These are phyloP conservation scores for Corvus moneduloides DNA, from an alignment of 2,113 vertebrate genomes.

Conservation along the genomic window DNA sequence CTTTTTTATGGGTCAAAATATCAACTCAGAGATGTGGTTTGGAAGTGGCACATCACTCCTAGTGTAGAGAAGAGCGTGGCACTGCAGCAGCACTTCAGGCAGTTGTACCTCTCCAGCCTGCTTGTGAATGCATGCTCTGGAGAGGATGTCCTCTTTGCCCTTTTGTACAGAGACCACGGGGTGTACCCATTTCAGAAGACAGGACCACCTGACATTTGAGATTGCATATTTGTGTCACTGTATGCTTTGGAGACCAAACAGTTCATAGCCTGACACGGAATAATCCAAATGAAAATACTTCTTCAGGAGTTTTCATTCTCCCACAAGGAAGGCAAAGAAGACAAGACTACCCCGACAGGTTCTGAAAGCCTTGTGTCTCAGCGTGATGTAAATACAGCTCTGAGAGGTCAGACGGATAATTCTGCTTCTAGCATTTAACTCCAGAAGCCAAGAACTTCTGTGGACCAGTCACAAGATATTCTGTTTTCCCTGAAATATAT, in stretches of 20 bases:
- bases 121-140: fast-evolving
- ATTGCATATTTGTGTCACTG: not conserved
- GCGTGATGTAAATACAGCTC: not conserved
- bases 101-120: not conserved
- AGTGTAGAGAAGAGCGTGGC: fast-evolving
- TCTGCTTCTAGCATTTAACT: not conserved
- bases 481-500: not conserved
- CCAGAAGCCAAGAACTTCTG: not conserved
- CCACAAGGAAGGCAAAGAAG: not conserved
- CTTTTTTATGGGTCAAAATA: not conserved
- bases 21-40: not conserved
- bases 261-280: not conserved
- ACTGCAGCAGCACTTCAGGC: not conserved
- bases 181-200: not conserved
- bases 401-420: not conserved
- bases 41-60: not conserved
- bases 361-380: not conserved
- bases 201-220: not conserved
- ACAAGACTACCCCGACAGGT: not conserved
- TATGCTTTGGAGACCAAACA: not conserved
- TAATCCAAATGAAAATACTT: not conserved
- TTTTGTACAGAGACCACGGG: not conserved
- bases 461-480: not conserved
- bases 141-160: not conserved
- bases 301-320: not conserved